Conservation (phyloP, 2,888 invertebrate genomes). For the Drosophila neoperkinsi region DNA sequence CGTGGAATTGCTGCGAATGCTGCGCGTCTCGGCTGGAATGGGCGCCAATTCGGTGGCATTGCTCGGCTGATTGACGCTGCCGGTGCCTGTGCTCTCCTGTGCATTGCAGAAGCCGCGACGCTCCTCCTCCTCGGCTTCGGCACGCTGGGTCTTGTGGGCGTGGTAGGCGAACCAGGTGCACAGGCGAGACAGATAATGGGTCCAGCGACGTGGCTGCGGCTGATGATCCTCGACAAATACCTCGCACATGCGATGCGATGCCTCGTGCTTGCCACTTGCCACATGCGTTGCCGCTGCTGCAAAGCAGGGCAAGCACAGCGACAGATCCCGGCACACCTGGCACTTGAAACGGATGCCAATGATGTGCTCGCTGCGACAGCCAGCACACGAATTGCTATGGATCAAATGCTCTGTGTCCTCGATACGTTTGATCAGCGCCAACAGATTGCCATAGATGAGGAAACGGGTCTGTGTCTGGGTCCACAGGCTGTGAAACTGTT, state of each 20-base stretch:
- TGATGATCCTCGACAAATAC: conserved; percentile 83
- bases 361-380: conserved; percentile 81
- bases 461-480: conserved; percentile 79
- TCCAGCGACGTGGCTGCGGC: conserved; percentile 74
- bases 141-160: conserved; percentile 44
- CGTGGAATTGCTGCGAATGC: conserved; percentile 50
- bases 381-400: conserved; percentile 81
- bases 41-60: conserved; percentile 52
- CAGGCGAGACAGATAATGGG: conserved; percentile 78
- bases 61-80: conserved; percentile 28
- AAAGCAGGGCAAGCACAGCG: conserved; percentile 84
- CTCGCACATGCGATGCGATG: conserved; percentile 84
- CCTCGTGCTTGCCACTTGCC: conserved; percentile 75
- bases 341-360: conserved; percentile 84
- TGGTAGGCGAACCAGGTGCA: conserved; percentile 72
- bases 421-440: conserved; percentile 83
- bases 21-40: conserved; percentile 66
- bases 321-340: conserved; percentile 82
- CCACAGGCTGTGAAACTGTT: conserved; percentile 84
- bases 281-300: conserved; percentile 72
- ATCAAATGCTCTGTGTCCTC: conserved; percentile 83
- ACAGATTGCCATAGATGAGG: conserved; percentile 83
- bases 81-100: conserved; percentile 56
- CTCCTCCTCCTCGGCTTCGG: conserved; percentile 68
- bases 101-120: conserved; percentile 79